Evolutionary conservation across 2,113 vertebrate genomes (phyloP).

Genomic region (Corythoichthys haematopterus): DNA sequence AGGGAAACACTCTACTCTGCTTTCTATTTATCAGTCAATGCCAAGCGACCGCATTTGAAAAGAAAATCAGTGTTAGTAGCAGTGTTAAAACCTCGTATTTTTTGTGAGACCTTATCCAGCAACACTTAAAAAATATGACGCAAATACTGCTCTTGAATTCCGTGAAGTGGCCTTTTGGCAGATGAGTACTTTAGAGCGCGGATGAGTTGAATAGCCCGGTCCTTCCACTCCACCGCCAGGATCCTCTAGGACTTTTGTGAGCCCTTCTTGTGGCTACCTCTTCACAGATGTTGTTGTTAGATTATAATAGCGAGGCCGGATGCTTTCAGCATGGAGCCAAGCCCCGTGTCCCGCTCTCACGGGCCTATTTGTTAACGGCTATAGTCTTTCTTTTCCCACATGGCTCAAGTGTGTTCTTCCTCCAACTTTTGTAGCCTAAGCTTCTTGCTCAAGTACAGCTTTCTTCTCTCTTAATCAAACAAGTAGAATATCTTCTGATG

Average conservation of each 20-base stretch:
- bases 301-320: constrained; percentile 69
- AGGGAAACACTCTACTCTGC: constrained; percentile 23
- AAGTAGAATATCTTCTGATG: constrained; percentile 60
- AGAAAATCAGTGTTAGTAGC: constrained; percentile 1
- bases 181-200: constrained; percentile 61
- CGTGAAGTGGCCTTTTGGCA: constrained; percentile 65
- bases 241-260: constrained; percentile 50
- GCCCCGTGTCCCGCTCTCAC: constrained; percentile 57
- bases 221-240: constrained; percentile 53
- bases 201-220: constrained; percentile 62
- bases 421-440: constrained; percentile 62
- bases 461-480: constrained; percentile 68
- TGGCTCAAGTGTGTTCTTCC: constrained; percentile 69
- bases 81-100: constrained; percentile 9
- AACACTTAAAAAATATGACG: constrained; percentile 62
- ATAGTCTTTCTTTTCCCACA: constrained; percentile 64
- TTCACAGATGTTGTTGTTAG: constrained; percentile 73
- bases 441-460: constrained; percentile 55
- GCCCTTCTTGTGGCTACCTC: constrained; percentile 58
- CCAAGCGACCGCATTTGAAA: not conserved
- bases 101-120: not conserved
- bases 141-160: constrained; percentile 60
- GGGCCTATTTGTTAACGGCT: constrained; percentile 61
- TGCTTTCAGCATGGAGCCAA: constrained; percentile 71
- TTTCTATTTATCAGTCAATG: constrained; percentile 17